Base-by-base conservation (phyloP, 2,797 vertebrate species). In the Synanceia verrucosa region DNA sequence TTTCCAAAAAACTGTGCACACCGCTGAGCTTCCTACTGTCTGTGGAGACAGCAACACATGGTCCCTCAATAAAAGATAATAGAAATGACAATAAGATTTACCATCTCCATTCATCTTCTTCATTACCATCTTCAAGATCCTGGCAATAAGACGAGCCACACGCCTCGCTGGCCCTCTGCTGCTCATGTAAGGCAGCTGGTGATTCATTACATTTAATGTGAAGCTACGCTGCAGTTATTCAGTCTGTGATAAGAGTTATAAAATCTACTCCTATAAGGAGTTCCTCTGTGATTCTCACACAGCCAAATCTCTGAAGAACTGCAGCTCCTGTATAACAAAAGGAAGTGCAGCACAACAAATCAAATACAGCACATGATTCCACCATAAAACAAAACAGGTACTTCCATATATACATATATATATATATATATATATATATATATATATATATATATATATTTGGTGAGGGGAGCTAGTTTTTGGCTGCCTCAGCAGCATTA, bases 51-150 rank as follows among this genome's bases (percentile, higher is more conserved):
- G 65, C 81, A 86, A 87, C 81, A 83, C 81, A 89, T 76, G 81
- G 83, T 81, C 75, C 83, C 80, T 88, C 85, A 88, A 85, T 91
- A 89, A 91, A 88, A 89, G 75, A 89, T 92, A 89, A 90, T 92
- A 85, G 85, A 91, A 91, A 84, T 89, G 84, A 92, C 89, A 89
- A 86, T 87, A 89, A 84, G 85, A 90, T 92, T 91, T 89, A 90
- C 81, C 79, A 82, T 87, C 80, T 87, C 85, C 86, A 91, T 91
- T 90, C 75, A 88, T 90, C 83, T 83, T 87, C 76, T 84, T 87
- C 85, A 90, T 90, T 86, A 89, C 85, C 53, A 64, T 83, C 81
- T 83, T 81, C 65, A 65, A 66, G 67, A 85, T 56, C 70, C 60
- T 76, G 70, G 70, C 70, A 84, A 76, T 52, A 70, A 79, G 78